A percentile compares a stretch with the other conserved stretches of the same genome.
Evolutionary conservation across 2,797 vertebrate species (phyloP).

Genomic region (Sebastiscus tertius): DNA sequence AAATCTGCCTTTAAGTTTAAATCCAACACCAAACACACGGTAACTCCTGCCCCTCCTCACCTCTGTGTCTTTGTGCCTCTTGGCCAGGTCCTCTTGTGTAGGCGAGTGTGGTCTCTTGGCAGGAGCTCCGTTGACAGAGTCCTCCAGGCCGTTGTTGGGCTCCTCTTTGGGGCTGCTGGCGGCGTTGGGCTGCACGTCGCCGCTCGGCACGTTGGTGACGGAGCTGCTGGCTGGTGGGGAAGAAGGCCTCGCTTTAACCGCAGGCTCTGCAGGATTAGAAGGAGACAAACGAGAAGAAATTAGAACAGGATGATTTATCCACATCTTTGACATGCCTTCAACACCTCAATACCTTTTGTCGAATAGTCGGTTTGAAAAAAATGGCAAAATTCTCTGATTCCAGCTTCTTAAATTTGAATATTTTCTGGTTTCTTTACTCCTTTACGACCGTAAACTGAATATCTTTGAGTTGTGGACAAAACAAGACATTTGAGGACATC

Average conservation of each 20-base stretch:
- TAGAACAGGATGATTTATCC: background rate
- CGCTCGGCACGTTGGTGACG: conserved; percentile 4
- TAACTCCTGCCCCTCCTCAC: conserved; percentile 17
- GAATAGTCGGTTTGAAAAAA: too few relatives aligned
- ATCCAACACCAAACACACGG: background rate
- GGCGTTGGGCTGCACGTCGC: conserved; percentile 29
- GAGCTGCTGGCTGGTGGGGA: conserved; percentile 63
- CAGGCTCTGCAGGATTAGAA: conserved; percentile 72
- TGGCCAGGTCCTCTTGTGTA: conserved; percentile 77
- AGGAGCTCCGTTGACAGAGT: conserved; percentile 51
- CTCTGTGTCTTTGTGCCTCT: conserved; percentile 79
- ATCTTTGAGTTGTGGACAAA: too few relatives aligned
- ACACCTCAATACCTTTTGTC: too few relatives aligned
- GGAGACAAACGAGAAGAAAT: background rate
- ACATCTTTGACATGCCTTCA: too few relatives aligned
- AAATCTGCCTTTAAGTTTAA: background rate
- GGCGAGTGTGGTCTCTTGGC: conserved; percentile 82
- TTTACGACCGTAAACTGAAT: too few relatives aligned
- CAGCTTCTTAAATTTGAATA: too few relatives aligned
- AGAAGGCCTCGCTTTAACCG: conserved; percentile 67
- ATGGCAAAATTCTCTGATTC: too few relatives aligned
- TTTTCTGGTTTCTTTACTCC: too few relatives aligned
- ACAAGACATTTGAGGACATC: too few relatives aligned
- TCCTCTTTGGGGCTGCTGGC: conserved; percentile 74
- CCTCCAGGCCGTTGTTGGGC: conserved; percentile 69